Evolutionary conservation across 2,797 vertebrate species (phyloP).

Genomic region (Bufotes viridis): DNA sequence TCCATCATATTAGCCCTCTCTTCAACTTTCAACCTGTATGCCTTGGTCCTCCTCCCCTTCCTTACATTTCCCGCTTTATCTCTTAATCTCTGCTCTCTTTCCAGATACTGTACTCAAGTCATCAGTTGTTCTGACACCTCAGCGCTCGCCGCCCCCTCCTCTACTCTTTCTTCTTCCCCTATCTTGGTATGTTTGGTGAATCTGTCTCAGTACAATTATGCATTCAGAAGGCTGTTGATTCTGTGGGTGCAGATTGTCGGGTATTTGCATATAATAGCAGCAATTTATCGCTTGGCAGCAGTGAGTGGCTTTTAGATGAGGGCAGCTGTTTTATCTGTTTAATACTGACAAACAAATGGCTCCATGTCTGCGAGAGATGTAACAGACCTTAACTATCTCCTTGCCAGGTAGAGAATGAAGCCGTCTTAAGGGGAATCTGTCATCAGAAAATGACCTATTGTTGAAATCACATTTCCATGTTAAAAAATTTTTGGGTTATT

Average conservation of each 20-base stretch:
- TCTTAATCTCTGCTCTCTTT: slow-evolving; percentile 42
- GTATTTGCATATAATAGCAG: slow-evolving; percentile 64
- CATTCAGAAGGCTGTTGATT: slow-evolving; percentile 58
- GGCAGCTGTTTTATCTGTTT: slow-evolving; percentile 63
- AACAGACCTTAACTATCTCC: slow-evolving; percentile 48
- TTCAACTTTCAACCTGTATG: slow-evolving; percentile 35
- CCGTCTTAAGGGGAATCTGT: background rate
- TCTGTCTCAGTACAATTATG: slow-evolving; percentile 60
- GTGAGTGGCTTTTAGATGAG: slow-evolving; percentile 62
- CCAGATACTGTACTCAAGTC: slow-evolving; percentile 46
- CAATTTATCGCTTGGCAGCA: slow-evolving; percentile 62
- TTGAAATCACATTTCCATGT: too few species aligned
- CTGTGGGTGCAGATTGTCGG: slow-evolving; percentile 62
- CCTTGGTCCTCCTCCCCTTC: background rate
- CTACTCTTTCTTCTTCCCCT: slow-evolving; percentile 27
- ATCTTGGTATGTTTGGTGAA: slow-evolving; percentile 45
- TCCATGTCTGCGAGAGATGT: slow-evolving; percentile 50
- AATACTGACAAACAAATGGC: slow-evolving; percentile 62
- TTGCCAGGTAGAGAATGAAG: background rate
- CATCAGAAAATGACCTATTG: too few species aligned
- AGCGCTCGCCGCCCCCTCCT: slow-evolving; percentile 5
- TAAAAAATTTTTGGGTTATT: too few species aligned
- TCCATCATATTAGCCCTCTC: slow-evolving; percentile 33
- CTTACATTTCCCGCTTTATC: slow-evolving; percentile 27
- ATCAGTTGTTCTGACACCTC: slow-evolving; percentile 36